Conservation (phyloP, 2,888 invertebrate species). For the Drosophila birchii region DNA sequence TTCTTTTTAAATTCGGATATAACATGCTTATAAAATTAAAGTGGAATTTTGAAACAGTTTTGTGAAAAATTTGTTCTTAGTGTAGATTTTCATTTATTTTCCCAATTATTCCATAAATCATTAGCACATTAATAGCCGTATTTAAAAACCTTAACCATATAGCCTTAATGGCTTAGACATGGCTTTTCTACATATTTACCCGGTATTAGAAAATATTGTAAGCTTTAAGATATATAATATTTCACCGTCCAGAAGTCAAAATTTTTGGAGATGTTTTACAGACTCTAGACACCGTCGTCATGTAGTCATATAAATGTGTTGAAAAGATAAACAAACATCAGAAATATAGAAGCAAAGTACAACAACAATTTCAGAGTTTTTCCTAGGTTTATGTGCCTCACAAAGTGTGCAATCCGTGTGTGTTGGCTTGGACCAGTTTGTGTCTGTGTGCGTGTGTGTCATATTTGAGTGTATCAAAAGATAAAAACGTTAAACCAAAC, state of each 20-base stretch:
- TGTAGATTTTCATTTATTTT: no score
- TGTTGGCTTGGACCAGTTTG: conserved; percentile 10
- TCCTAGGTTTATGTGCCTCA: conserved; percentile 55
- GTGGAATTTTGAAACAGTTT: no score
- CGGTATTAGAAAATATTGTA: background rate
- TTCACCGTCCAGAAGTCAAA: conserved; percentile 2
- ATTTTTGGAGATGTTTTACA: conserved; percentile 7
- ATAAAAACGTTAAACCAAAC: conserved; percentile 77
- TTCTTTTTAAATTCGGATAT: no score
- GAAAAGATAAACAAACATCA: conserved; percentile 70
- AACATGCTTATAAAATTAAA: no score
- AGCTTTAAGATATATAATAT: background rate
- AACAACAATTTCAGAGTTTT: conserved; percentile 48
- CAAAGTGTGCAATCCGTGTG: conserved; percentile 72
- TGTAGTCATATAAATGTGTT: conserved; percentile 69
- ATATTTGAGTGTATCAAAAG: conserved; percentile 73
- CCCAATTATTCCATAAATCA: no score
- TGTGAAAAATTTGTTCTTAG: no score
- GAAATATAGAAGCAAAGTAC: conserved; percentile 51
- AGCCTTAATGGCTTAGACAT: no score
- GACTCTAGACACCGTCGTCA: background rate
- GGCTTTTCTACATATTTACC: no score
- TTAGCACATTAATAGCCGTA: no score
- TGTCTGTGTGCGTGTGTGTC: conserved; percentile 50
- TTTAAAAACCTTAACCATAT: background rate